Conservation (phyloP, 2,113 vertebrate genomes). For the Barbus barbus region DNA sequence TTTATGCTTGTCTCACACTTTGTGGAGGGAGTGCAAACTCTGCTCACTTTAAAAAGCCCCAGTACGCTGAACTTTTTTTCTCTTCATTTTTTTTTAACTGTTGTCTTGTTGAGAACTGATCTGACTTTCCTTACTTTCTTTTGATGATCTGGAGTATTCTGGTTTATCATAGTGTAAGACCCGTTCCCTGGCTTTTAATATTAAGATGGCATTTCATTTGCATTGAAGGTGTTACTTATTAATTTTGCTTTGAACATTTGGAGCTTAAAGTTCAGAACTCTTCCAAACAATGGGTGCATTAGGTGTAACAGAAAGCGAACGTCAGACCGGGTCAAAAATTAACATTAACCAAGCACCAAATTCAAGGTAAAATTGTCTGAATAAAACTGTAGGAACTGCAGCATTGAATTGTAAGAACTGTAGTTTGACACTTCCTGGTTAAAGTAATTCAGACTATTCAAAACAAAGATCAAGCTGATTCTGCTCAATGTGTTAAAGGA, state of each 20-base stretch:
- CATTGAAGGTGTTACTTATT: slow-evolving; percentile 17
- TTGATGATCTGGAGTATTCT: slow-evolving; percentile 22
- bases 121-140: slow-evolving; percentile 44
- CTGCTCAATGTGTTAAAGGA: no score
- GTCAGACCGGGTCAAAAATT: neutral
- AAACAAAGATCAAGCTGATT: no score
- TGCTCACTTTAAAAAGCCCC: slow-evolving; percentile 24
- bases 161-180: neutral
- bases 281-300: neutral
- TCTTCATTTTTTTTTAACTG: neutral
- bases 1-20: slow-evolving; percentile 40
- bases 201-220: no score
- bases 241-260: slow-evolving; percentile 10
- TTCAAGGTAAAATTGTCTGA: neutral
- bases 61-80: slow-evolving; percentile 18
- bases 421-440: no score
- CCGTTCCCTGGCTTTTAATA: neutral
- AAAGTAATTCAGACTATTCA: no score
- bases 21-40: slow-evolving; percentile 14
- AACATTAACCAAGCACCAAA: neutral
- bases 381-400: neutral
- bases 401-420: neutral
- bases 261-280: neutral
- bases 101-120: slow-evolving; percentile 35
- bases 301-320: neutral